Evolutionary conservation across 2,113 vertebrate genomes (phyloP).

Genomic region (Osmerus eperlanus): DNA sequence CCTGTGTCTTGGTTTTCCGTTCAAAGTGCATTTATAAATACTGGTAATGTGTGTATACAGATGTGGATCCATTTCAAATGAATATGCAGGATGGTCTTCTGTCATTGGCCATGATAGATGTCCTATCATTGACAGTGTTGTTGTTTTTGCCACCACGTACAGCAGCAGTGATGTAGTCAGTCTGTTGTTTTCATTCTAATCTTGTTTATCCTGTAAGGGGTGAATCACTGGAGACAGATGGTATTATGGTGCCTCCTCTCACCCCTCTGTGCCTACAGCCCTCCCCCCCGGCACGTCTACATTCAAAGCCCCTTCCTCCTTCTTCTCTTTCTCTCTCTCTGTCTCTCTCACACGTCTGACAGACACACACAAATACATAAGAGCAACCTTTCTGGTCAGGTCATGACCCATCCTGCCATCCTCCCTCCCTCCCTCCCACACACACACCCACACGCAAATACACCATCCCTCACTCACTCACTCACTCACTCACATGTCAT

Average conservation of each 20-base stretch:
- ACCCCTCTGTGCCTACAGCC: constrained; percentile 25
- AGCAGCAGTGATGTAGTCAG: not conserved
- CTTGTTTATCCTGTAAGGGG: constrained; percentile 38
- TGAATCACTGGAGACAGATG: constrained; percentile 51
- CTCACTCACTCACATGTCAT: not conserved
- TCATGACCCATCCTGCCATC: no score
- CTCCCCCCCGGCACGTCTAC: constrained; percentile 4
- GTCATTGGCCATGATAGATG: no score
- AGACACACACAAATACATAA: no score
- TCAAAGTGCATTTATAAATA: no score
- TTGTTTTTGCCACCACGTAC: constrained; percentile 2
- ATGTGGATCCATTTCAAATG: not conserved
- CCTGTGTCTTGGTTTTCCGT: no score
- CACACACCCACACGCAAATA: not conserved
- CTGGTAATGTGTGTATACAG: not conserved
- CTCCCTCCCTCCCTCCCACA: no score
- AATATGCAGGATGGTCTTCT: no score
- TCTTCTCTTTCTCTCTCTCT: no score
- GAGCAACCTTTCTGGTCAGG: no score
- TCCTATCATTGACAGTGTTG: not conserved
- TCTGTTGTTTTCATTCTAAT: constrained; percentile 29
- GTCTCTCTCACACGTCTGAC: no score
- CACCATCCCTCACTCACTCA: not conserved
- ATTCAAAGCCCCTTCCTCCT: no score
- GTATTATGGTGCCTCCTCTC: constrained; percentile 41